phyloP scores from a whole-genome alignment of 2,888 invertebrate species.

The Norana najaformis region DNA sequence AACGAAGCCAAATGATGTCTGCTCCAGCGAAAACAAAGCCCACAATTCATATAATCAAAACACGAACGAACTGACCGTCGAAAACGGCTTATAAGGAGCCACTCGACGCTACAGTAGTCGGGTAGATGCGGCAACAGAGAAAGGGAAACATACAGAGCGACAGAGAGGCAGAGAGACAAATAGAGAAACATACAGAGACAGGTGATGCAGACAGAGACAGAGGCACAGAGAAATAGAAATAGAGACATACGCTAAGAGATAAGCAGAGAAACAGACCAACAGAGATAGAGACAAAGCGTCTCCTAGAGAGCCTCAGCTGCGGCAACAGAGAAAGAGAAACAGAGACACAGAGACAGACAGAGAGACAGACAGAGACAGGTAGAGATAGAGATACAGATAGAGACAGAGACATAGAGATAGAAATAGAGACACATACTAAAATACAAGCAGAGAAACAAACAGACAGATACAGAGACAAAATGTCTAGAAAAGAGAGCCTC shows the following conservation, averaged over 20 bases:
- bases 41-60: neutral
- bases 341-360: neutral
- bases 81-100: neutral
- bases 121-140: neutral
- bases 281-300: too few species aligned
- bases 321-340: too few species aligned
- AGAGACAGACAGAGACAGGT: neutral
- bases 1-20: neutral
- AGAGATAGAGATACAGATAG: neutral
- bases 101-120: constrained; percentile 3
- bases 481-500: too few species aligned
- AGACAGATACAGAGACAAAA: neutral
- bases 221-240: too few species aligned
- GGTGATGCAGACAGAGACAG: too few species aligned
- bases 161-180: neutral
- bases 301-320: too few species aligned
- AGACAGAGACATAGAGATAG: neutral
- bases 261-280: too few species aligned
- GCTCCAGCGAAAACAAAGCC: neutral
- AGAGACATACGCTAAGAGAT: too few species aligned
- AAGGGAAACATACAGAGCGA: too few species aligned
- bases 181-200: neutral
- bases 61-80: neutral
- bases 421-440: too few species aligned
- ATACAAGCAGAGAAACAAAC: too few species aligned